Evolutionary conservation across 2,797 vertebrate species (phyloP), one percentile per base, ranked within the genome.

Genomic region (Lacerta agilis): DNA sequence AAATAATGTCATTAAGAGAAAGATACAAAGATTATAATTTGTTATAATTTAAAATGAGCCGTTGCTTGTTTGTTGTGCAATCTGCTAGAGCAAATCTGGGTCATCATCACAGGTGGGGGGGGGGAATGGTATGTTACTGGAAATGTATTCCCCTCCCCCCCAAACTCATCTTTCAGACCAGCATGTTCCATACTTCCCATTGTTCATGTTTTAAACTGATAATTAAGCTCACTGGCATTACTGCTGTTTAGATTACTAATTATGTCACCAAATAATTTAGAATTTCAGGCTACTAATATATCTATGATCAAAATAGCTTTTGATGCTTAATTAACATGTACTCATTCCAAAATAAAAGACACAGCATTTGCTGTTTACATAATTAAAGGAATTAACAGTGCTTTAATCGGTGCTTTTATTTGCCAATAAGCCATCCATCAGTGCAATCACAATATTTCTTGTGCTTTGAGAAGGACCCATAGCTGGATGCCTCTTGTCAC

Each of bases 161-260:
- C 86, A 64, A 73, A 73, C 72, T 33, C 87, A 92, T 92, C 94
- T 97, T 96, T 96, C 92, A 94, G 95, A 94, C 13, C 95, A 96
- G 94, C 90, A 82, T 89, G 93, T 88, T 93, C 86, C 95, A 95
- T 93, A 87, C 78, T 96, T 95, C 87, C 92, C 79, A 91, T 91
- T 96, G 92, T 95, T 96, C 86, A 20, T 88, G 92, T 92, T 95
- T 95, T 92, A 94, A 92, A 92, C 92, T 94, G 94, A 96, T 96
- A 96, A 96, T 95, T 96, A 94, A 95, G 94, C 94, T 82, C 87
- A 90, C 88, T 94, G 89, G 81, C 84, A 93, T 87, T 95, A 86
- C 86, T 96, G 88, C 92, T 96, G 90, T 92, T 96, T 95, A 85
- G 84, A 93, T 95, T 95, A 92, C 85, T 95, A 93, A 92, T 94